Conservation (phyloP, 37 sponge, comb jelly and placozoan species). For the Oopsacas minuta region DNA sequence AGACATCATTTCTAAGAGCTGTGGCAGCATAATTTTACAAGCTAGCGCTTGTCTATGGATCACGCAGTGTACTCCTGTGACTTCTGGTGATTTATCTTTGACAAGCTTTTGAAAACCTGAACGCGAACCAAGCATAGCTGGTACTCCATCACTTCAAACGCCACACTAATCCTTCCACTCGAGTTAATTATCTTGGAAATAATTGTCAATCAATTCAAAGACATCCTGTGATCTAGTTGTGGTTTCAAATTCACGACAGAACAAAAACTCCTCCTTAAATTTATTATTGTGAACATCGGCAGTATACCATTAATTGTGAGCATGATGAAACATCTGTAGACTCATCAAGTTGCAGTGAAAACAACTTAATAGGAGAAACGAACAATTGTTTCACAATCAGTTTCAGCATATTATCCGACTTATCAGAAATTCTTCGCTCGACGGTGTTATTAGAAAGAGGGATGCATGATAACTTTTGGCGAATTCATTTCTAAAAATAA, state of each 20-base stretch:
- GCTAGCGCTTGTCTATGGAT: conserved; percentile 17
- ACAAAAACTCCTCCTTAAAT: conserved; percentile 16
- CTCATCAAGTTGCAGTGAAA: conserved; percentile 15
- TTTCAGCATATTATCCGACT: conserved; percentile 13
- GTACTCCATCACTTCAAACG: conserved; percentile 1
- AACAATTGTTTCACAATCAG: not conserved
- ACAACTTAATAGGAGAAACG: not conserved
- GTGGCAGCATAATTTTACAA: not conserved
- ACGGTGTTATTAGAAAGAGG: not conserved
- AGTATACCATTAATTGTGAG: conserved; percentile 8
- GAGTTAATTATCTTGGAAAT: not conserved
- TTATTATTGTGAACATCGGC: not conserved
- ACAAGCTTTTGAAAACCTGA: conserved; percentile 11
- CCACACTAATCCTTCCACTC: conserved; percentile 18
- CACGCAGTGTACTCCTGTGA: conserved; percentile 14
- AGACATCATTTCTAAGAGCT: conserved; percentile 9
- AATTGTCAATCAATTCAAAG: not conserved
- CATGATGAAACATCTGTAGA: conserved; percentile 8
- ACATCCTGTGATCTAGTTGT: conserved; percentile 10
- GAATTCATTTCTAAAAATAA: not conserved
- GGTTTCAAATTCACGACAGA: conserved; percentile 15
- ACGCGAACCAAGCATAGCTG: conserved; percentile 19
- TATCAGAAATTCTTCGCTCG: conserved; percentile 12
- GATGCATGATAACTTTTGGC: not conserved
- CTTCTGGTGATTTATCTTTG: conserved; percentile 18